Evolutionary conservation across 1,140 invertebrate genomes (phyloP).

Genomic region (Drosophila kohkoa): DNA sequence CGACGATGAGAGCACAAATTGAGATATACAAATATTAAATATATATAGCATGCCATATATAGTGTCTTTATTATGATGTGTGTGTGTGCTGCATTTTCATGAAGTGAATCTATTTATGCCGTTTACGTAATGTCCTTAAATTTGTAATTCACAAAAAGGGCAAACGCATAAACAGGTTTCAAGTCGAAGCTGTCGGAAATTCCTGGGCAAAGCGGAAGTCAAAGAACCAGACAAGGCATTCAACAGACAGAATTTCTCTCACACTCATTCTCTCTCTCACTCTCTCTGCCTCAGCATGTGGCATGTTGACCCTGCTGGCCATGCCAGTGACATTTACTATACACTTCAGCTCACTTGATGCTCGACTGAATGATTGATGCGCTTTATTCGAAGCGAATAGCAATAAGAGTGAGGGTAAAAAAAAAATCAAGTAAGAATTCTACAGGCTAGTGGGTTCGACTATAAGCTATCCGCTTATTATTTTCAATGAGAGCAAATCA

Average conservation of each 20-base stretch:
- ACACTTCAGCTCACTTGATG: constrained; percentile 77
- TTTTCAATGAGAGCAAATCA: too few relatives aligned
- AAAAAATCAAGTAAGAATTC: too few relatives aligned
- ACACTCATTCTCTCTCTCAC: background rate
- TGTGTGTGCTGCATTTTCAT: constrained; percentile 13
- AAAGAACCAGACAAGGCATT: constrained; percentile 34
- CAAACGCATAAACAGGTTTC: constrained; percentile 53
- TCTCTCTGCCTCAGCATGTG: constrained; percentile 4
- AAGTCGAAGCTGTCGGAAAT: constrained; percentile 60
- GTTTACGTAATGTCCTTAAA: constrained; percentile 42
- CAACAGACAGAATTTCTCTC: background rate
- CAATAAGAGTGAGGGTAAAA: background rate
- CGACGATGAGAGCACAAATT: constrained; percentile 47
- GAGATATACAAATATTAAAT: constrained; percentile 56
- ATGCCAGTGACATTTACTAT: constrained; percentile 78
- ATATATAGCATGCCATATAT: background rate
- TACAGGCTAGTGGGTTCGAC: too few relatives aligned
- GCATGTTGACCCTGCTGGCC: constrained; percentile 35
- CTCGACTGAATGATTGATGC: constrained; percentile 80
- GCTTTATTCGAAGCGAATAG: constrained; percentile 60
- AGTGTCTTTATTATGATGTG: background rate
- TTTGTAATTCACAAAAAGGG: constrained; percentile 55
- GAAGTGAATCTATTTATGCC: constrained; percentile 51
- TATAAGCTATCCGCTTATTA: too few relatives aligned
- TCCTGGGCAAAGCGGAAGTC: constrained; percentile 60